Evolutionary conservation across 1,140 invertebrate species (phyloP).

Genomic region (Mactra quadrangularis): DNA sequence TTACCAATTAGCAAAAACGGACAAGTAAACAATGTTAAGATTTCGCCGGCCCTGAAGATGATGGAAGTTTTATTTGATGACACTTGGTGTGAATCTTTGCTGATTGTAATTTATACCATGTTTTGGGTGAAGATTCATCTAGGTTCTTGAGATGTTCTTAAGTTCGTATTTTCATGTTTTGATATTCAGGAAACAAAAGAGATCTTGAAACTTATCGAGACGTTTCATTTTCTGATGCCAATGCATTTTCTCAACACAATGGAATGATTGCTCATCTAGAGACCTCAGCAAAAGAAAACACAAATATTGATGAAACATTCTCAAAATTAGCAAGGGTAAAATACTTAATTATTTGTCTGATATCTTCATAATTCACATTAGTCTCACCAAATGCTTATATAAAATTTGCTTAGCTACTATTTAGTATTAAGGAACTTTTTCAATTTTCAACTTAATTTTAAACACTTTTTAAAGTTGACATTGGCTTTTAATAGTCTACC

Average conservation of each 20-base stretch:
- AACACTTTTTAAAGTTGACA: too few species aligned
- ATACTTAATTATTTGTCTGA: not conserved
- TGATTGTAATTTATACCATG: too few species aligned
- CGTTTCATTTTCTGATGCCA: constrained; percentile 92
- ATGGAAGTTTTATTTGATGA: too few species aligned
- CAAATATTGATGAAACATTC: constrained; percentile 83
- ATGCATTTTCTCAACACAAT: constrained; percentile 90
- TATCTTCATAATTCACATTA: not conserved
- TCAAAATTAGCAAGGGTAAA: constrained; percentile 80
- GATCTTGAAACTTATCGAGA: constrained; percentile 92
- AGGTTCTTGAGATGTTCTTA: too few species aligned
- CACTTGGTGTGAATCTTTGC: too few species aligned
- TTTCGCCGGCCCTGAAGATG: too few species aligned
- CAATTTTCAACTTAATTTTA: too few species aligned
- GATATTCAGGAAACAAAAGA: constrained; percentile 92
- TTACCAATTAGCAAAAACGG: too few species aligned
- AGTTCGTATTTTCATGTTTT: too few species aligned
- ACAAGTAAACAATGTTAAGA: too few species aligned
- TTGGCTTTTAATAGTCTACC: too few species aligned
- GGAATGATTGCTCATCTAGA: constrained; percentile 79
- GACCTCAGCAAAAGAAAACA: constrained; percentile 84
- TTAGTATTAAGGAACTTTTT: not conserved
- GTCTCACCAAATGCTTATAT: not conserved
- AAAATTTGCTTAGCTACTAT: not conserved
- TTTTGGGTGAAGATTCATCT: too few species aligned